Base-by-base conservation (phyloP, 1,140 invertebrate species). In the Drosophila bifasciata region DNA sequence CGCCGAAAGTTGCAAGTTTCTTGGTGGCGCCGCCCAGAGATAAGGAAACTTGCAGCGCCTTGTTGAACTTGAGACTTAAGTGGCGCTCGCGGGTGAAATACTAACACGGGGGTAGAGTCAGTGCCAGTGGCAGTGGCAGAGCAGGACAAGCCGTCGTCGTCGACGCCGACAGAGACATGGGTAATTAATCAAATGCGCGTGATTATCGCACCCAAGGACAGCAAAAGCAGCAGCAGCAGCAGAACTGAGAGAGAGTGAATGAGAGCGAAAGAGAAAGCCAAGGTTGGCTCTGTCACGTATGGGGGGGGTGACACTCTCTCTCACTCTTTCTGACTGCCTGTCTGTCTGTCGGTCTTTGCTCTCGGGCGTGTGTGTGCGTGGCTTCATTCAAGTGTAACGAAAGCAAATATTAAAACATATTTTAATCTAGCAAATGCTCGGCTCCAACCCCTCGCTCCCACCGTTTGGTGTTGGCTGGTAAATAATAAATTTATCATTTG, bases 401-500 rank as follows among this genome's bases (percentile, higher is more conserved):
- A 78, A 79, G 83, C 83, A 88, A 88, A 88, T 88, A 88, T 88
- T 76, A 79, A 88, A 88, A 88, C 75, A 89, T 88, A 88, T 88
- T 88, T 88, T 88, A 88, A 88, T 88, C 83, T 88, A 83, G 75
- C 79, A 83, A 83, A 88, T 89, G 84, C 52, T 45, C 40, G 3
- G 21, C 23, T 39, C n/a, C 25, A 6, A 23, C 13, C 49, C 23
- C 60, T 44, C 21, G 5, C 9, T 49, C 8, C 45, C 21, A 41
- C 8, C 23, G 13, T 44, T 41, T 73, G 55, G 57, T 40, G 63
- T 32, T 56, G 59, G 59, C 51, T 88, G 78, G 78, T 88, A 88
- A 88, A 88, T 88, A 88, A 88, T 88, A 88, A 88, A 88, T 88
- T 88, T 88, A 88, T 88, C 83, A 88, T 88, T 88, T 88, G 83